These are phyloP conservation scores for Gambusia affinis DNA, from an alignment of 2,113 vertebrate genomes.

Conservation along the genomic window DNA sequence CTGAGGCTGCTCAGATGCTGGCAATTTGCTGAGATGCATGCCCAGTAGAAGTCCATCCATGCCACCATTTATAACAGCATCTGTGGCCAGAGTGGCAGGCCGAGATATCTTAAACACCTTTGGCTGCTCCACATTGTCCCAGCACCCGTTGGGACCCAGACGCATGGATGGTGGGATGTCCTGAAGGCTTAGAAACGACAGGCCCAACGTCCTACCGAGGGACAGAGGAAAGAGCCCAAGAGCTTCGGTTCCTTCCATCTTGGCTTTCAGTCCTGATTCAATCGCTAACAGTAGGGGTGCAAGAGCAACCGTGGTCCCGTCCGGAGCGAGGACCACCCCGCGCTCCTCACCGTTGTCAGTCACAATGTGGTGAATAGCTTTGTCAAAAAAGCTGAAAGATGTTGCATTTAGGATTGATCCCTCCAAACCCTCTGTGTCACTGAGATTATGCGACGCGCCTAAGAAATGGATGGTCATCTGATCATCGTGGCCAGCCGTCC, in stretches of 20 bases:
- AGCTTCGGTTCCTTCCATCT: slow-evolving; percentile 1
- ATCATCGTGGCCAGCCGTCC: slow-evolving; percentile 52
- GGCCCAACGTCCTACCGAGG: slow-evolving; percentile 75
- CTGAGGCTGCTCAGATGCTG: slow-evolving; percentile 18
- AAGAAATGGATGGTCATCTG: slow-evolving; percentile 65
- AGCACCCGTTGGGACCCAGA: slow-evolving; percentile 84
- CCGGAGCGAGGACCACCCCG: slow-evolving; percentile 82
- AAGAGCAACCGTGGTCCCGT: slow-evolving; percentile 85
- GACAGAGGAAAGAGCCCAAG: slow-evolving; percentile 72
- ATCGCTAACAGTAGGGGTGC: slow-evolving; percentile 81
- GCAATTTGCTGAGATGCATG: slow-evolving; percentile 40
- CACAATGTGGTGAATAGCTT: slow-evolving; percentile 63
- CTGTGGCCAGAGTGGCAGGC: slow-evolving; percentile 67
- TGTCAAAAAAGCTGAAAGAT: slow-evolving; percentile 65
- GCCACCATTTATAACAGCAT: slow-evolving; percentile 84
- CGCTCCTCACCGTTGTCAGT: slow-evolving; percentile 55
- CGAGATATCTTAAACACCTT: slow-evolving; percentile 76
- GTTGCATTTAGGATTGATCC: slow-evolving; percentile 5
- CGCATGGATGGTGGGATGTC: slow-evolving; percentile 11
- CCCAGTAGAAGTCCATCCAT: slow-evolving; percentile 87
- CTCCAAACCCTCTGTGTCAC: slow-evolving; percentile 35
- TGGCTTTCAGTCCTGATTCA: slow-evolving; percentile 72
- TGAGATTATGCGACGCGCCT: slow-evolving; percentile 47
- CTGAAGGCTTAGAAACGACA: slow-evolving; percentile 76
- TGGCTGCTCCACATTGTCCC: slow-evolving; percentile 80